Evolutionary conservation across 2,888 invertebrate genomes (phyloP).

Genomic region (Liposcelis brunnea): DNA sequence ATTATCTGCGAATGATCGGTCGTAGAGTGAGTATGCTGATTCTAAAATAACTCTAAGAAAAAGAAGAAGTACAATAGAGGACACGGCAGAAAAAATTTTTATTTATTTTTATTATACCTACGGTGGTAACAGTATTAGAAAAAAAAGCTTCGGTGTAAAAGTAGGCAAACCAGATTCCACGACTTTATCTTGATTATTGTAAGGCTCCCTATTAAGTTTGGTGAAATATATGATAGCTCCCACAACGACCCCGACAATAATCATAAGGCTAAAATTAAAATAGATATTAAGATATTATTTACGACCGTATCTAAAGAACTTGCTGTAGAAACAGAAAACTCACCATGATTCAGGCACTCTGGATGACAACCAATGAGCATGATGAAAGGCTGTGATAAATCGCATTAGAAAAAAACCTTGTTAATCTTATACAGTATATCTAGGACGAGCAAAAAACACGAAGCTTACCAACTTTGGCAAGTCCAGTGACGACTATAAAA

Average conservation of each 20-base stretch:
- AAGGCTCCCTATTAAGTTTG: constrained; percentile 11
- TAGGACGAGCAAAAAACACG: neutral
- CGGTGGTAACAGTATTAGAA: constrained; percentile 17
- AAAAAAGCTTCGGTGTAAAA: constrained; percentile 17
- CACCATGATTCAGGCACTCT: constrained; percentile 18
- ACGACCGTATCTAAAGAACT: neutral
- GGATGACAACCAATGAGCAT: constrained; percentile 16
- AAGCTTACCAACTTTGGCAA: constrained; percentile 18
- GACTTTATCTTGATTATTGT: constrained; percentile 11
- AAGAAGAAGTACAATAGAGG: neutral
- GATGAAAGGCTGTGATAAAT: constrained; percentile 16
- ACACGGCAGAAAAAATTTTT: neutral
- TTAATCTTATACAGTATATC: too few relatives aligned
- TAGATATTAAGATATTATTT: constrained; percentile 4
- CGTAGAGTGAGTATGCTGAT: constrained; percentile 42
- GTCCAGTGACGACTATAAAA: constrained; percentile 17
- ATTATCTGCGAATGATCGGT: constrained; percentile 40
- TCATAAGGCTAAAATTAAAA: constrained; percentile 16
- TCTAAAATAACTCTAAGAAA: constrained; percentile 32
- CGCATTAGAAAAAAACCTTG: neutral
- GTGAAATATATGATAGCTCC: constrained; percentile 15
- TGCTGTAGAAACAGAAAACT: neutral
- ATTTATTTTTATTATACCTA: constrained; percentile 12
- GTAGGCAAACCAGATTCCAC: constrained; percentile 14
- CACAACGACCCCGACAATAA: constrained; percentile 16